Base-by-base conservation (phyloP, 64 coral and sea anemone genomes). In the Hydrozoanthus tunicans region DNA sequence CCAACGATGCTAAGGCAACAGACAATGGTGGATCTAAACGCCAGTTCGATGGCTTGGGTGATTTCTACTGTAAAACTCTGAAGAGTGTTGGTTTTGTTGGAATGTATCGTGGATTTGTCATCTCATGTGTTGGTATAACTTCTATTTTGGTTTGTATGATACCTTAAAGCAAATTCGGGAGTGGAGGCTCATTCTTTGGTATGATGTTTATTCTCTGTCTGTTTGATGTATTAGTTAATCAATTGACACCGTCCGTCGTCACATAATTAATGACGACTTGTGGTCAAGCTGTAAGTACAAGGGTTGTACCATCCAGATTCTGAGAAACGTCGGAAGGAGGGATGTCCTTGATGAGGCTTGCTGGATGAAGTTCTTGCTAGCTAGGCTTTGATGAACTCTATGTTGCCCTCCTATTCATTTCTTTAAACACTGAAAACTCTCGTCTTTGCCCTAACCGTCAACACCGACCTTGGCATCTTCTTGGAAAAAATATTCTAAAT, bases 231-330 rank as follows among this genome's bases (percentile, higher is more conserved):
- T 20, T 20, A 20, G 93, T 6, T 98, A 98, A 52, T 93, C 96
- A 68, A 98, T 98, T 70, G 96, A 98, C 64, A 98, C 96, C 65
- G 95, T 98, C 61, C 86, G 96, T 12, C 80, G 96, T 53, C 91
- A 93, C n/a, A 98, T 20, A 20, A 20, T 20, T 98, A 93, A 98
- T 98, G 96, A 98, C 95, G 96, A 98, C 96, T 6, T 98, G 93
- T 3, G 96, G 96, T 52, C 91, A 98, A 89, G 96, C 96, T 51
- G 96, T 98, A 98, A 98, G 78, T 98, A 98, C 91, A 98, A 98
- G 89, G 96, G 96, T 59, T 98, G 96, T 81, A 84, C 94, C 56
- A 12, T 98, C 51, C 96, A 98, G 78, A 93, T 98, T 62, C 58
- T 98, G 73, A 93, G 93, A 77, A 98, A 98, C 71, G 20, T 20